Percentiles rank a stretch among this genome's conserved stretches.
Evolutionary conservation across 1,140 invertebrate genomes (phyloP).

Genomic region (Leptestheria dahalacensis): DNA sequence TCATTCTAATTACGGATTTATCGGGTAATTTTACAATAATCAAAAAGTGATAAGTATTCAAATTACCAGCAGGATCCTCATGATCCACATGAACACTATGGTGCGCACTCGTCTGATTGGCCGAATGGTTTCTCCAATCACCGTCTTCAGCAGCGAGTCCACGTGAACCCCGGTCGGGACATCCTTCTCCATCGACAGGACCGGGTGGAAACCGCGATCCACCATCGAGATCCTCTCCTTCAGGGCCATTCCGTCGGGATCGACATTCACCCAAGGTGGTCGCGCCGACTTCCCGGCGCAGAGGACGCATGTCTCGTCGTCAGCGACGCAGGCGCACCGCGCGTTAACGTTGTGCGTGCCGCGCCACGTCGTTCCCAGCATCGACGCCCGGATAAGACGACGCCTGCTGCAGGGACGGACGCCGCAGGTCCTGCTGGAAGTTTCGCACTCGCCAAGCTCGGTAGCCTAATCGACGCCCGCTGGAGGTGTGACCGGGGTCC

Average conservation of each 20-base stretch:
- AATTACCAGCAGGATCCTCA: too few relatives aligned
- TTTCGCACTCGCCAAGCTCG: too few relatives aligned
- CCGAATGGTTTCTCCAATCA: constrained; percentile 40
- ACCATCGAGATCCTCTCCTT: constrained; percentile 56
- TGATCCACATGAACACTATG: too few relatives aligned
- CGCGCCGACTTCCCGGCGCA: constrained; percentile 71
- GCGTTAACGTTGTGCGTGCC: constrained; percentile 25
- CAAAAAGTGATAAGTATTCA: too few relatives aligned
- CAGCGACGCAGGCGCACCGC: constrained; percentile 16
- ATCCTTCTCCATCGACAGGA: constrained; percentile 54
- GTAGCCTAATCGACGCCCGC: too few relatives aligned
- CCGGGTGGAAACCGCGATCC: constrained; percentile 71
- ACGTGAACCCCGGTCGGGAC: constrained; percentile 31
- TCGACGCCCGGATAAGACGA: background rate
- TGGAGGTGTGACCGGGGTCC: constrained; percentile 15
- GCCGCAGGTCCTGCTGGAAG: too few relatives aligned
- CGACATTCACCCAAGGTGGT: constrained; percentile 41
- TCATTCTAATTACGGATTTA: too few relatives aligned
- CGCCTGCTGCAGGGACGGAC: too few relatives aligned
- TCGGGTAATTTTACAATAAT: too few relatives aligned
- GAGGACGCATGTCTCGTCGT: constrained; percentile 44
- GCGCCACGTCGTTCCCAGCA: constrained; percentile 26
- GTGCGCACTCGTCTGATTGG: too few relatives aligned
- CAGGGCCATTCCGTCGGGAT: constrained; percentile 35
- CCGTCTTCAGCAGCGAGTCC: constrained; percentile 54